These are phyloP conservation scores for Ivindomyrus marchei DNA, from an alignment of 2,113 vertebrate genomes.

Conservation along the genomic window DNA sequence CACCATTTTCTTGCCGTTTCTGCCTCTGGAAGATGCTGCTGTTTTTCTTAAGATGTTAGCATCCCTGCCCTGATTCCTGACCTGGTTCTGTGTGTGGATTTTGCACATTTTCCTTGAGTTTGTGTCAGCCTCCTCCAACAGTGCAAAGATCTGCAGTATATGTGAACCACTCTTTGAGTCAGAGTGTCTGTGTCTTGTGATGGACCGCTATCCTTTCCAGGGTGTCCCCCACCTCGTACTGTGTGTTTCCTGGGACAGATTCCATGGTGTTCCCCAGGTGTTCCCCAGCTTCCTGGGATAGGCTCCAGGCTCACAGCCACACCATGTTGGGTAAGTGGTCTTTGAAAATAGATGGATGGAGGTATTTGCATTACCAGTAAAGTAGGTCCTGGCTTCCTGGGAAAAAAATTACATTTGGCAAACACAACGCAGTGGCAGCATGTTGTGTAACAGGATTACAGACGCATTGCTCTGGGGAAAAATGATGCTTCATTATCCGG, in stretches of 20 bases:
- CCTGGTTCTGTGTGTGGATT: background rate
- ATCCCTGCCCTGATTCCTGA: slow-evolving; percentile 3
- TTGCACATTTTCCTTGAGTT: background rate
- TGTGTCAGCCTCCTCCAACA: background rate
- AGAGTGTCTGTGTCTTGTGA: background rate
- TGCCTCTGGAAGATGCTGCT: background rate
- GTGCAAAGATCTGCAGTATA: background rate
- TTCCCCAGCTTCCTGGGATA: background rate
- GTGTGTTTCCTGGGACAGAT: background rate
- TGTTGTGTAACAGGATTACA: background rate
- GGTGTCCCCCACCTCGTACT: background rate
- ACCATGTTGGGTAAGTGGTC: background rate
- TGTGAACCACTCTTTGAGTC: background rate
- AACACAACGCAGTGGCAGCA: background rate
- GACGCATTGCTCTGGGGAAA: background rate
- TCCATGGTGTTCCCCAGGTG: background rate
- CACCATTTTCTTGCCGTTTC: background rate
- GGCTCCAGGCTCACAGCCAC: background rate
- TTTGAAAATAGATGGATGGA: background rate
- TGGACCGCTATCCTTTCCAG: background rate
- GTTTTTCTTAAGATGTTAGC: background rate
- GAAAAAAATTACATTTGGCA: background rate
- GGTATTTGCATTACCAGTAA: background rate
- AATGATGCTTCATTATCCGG: background rate
- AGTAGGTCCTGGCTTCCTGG: background rate